These are phyloP conservation scores for Chondrilla cf. caribensis DNA, from an alignment of 37 sponge, comb jelly and placozoan genomes.

Conservation along the genomic window DNA sequence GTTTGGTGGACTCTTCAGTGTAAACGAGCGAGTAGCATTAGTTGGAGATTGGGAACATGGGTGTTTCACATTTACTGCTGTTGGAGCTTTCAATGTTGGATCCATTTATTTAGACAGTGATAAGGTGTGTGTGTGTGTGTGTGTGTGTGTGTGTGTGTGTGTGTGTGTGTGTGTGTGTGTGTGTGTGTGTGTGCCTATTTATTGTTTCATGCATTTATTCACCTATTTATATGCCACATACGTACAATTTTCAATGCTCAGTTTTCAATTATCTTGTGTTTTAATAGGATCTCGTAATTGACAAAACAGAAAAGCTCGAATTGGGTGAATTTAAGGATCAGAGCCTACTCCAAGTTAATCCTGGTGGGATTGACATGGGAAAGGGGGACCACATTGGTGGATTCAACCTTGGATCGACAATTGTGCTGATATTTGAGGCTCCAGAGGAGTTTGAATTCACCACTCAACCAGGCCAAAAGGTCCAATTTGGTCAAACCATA, in stretches of 20 bases:
- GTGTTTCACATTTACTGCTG: slow-evolving; percentile 87
- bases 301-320: slow-evolving; percentile 31
- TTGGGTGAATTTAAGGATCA: too few species aligned
- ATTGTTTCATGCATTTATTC: too few species aligned
- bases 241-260: too few species aligned
- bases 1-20: slow-evolving; percentile 81
- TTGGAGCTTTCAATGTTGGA: slow-evolving; percentile 96
- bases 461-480: slow-evolving; percentile 48
- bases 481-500: slow-evolving; percentile 72
- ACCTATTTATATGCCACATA: too few species aligned
- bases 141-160: too few species aligned
- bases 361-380: too few species aligned
- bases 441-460: slow-evolving; percentile 78
- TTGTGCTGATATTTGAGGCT: slow-evolving; percentile 91
- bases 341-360: background rate
- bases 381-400: slow-evolving; percentile 81
- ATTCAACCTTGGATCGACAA: slow-evolving; percentile 89
- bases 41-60: slow-evolving; percentile 88
- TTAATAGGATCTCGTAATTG: too few species aligned
- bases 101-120: slow-evolving; percentile 67
- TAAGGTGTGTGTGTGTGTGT: slow-evolving; percentile 11
- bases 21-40: slow-evolving; percentile 89
- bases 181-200: too few species aligned
- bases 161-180: too few species aligned
- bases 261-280: too few species aligned